A percentile compares a stretch with the other conserved stretches of the same genome.
Evolutionary conservation across 2,888 invertebrate genomes (phyloP).

Genomic region (Alitta virens): DNA sequence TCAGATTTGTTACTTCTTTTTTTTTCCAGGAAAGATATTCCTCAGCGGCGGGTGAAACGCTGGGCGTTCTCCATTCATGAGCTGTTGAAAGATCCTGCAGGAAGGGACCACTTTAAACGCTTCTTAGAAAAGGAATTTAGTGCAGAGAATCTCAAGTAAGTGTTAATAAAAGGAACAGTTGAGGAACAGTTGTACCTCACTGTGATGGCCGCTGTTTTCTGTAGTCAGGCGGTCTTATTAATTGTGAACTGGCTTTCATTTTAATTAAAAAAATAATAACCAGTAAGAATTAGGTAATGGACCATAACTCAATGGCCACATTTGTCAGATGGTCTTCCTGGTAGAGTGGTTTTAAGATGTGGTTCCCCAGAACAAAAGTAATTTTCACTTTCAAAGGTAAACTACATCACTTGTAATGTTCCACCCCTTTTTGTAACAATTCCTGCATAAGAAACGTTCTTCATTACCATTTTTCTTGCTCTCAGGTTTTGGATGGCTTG

Average conservation of each 20-base stretch:
- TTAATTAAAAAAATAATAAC: not conserved
- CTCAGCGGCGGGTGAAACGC: conserved; percentile 82
- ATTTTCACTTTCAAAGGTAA: too few relatives aligned
- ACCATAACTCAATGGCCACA: too few relatives aligned
- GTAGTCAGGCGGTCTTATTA: not conserved
- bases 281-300: not conserved
- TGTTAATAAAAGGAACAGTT: too few relatives aligned
- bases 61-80: conserved; percentile 98
- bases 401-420: too few relatives aligned
- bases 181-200: too few relatives aligned
- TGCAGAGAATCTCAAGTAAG: conserved; percentile 94
- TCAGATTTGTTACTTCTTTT: not conserved
- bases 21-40: conserved; percentile 62
- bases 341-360: too few relatives aligned
- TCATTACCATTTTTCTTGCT: not conserved
- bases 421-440: too few relatives aligned
- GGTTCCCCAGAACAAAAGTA: too few relatives aligned
- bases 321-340: too few relatives aligned
- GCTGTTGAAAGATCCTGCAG: conserved; percentile 88
- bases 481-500: conserved; percentile 87
- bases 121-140: conserved; percentile 98
- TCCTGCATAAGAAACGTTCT: too few relatives aligned
- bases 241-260: not conserved
- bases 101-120: conserved; percentile 90
- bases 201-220: too few relatives aligned